A percentile compares a stretch with the other conserved stretches of the same genome.
Evolutionary conservation across 1,140 invertebrate genomes (phyloP).

Genomic region (Heterodera schachtii): DNA sequence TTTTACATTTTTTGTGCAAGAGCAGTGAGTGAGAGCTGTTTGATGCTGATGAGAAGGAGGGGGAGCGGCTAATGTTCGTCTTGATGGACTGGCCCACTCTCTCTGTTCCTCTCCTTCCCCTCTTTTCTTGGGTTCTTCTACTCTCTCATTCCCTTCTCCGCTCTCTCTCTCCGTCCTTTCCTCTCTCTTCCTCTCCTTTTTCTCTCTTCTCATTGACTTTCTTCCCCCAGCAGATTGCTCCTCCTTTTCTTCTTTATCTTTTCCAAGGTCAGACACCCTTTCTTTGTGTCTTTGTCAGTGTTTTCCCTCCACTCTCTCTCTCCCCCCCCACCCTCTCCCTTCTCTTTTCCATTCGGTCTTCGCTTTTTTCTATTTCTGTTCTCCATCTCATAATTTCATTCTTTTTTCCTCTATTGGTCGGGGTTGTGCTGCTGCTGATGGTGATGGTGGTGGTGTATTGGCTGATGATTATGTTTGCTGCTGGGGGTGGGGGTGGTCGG

Average conservation of each 20-base stretch:
- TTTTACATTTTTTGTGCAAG: too few relatives aligned
- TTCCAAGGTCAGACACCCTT: background rate
- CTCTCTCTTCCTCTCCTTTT: background rate
- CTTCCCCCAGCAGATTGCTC: background rate
- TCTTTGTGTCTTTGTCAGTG: background rate
- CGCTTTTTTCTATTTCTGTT: background rate
- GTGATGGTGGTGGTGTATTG: background rate
- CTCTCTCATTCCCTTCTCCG: too few relatives aligned
- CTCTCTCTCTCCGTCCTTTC: too few relatives aligned
- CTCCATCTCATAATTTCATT: background rate
- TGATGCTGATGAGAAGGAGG: too few relatives aligned
- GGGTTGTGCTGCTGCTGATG: too few relatives aligned
- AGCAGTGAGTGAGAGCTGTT: too few relatives aligned
- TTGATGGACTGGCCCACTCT: too few relatives aligned
- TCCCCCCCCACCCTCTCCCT: background rate
- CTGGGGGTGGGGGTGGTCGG: background rate
- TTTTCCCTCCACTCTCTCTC: background rate
- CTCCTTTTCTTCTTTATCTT: background rate
- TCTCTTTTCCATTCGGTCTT: background rate
- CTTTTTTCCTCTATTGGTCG: background rate
- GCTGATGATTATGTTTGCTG: background rate
- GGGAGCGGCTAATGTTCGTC: too few relatives aligned
- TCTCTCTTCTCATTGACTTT: background rate
- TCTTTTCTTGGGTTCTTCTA: too few relatives aligned
- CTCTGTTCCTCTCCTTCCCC: too few relatives aligned